Evolutionary conservation across 2,113 vertebrate species (phyloP), one percentile per base, ranked within the genome.

Genomic region (Pao palembangensis): DNA sequence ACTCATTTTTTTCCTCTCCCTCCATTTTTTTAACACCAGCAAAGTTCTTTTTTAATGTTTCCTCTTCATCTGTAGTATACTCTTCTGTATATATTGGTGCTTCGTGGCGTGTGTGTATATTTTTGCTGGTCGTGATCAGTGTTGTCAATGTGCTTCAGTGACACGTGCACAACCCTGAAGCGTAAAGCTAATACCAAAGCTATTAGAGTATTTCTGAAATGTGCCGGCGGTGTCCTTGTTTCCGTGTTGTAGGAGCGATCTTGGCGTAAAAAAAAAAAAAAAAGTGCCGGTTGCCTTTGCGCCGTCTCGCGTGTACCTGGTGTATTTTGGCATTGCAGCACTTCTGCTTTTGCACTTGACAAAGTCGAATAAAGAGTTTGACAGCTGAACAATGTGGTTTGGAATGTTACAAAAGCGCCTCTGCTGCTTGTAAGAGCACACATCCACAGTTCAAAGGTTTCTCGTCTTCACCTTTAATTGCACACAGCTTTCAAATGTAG

Each of bases 261-360:
- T 44, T 44, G 43, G 16, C 11, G 43, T 10, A 7, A 31, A 8
- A 3, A 23, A 23, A 8, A 43, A 7, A 31, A 8, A 3, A 23
- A 23, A 8, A 43, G 15, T 56, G 61, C 3, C 38, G 48, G 53
- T 58, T 1, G 41, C 70, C 51, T 59, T 61, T 25, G 44, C 21
- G 21, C 21, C 21, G 21, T 73, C 69, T 76, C 42, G 67, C 53
- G 4, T 70, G 46, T 69, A 49, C 2, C 70, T 69, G 71, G 43
- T 76, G 61, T 80, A 75, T 81, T 80, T 83, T 76, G 77, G 69
- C 67, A 69, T 62, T 83, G 75, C 83, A 90, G 83, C 86, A 88
- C 87, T 87, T 85, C 75, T 82, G 88, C 89, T 92, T 91, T 90
- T 91, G 89, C 89, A 91, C 90, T 88, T 83, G 91, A 92, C 91